Base-by-base conservation (phyloP, 2,113 vertebrate species). In the Burhinus bistriatus region DNA sequence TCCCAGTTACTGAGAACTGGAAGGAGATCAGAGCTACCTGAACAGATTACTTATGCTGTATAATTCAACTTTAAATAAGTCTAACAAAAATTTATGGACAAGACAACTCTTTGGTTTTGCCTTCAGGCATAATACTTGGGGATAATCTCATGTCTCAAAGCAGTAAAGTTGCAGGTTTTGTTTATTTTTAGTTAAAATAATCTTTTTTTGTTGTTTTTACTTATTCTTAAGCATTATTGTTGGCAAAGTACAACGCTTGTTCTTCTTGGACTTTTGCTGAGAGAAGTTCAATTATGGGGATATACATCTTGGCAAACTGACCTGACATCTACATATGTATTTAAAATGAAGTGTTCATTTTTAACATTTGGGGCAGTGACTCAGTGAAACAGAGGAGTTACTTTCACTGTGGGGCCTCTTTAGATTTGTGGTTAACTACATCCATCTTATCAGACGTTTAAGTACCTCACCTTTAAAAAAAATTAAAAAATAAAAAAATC, bases 301-400 rank as follows among this genome's bases (percentile, higher is more conserved):
- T 96, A 96, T 86, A 61, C 51, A 91, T 64, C 42, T 97, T 95
- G 38, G 36, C 65, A 89, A 96, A 85, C 70, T 93, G 91, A 93
- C 89, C 61, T 89, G n/a, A 30, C n/a, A 47, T 45, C 49, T 40
- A 77, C 44, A 82, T 84, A 83, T 92, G 44, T 91, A 68, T 90
- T 94, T 78, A 59, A 93, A 87, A 73, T 89, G 1, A 75, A 76
- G 18, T 89, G 36, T 71, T 93, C 4, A 6, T 86, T 95, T 97
- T 71, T 81, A 34, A 61, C 42, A 68, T 44, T 68, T 91, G 38
- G 83, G 70, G 58, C 47, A 90, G 59, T 77, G 72, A 91, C 49
- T 84, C 68, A 79, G 54, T 93, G 38, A 90, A 95, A 94, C 55
- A 79, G 14, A 89, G 47, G n/a, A 40, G 12, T 86, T 89, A 73